A percentile compares a stretch with the other conserved stretches of the same genome.
phyloP scores from a whole-genome alignment of 2,797 vertebrate genomes.

The Argya squamiceps region DNA sequence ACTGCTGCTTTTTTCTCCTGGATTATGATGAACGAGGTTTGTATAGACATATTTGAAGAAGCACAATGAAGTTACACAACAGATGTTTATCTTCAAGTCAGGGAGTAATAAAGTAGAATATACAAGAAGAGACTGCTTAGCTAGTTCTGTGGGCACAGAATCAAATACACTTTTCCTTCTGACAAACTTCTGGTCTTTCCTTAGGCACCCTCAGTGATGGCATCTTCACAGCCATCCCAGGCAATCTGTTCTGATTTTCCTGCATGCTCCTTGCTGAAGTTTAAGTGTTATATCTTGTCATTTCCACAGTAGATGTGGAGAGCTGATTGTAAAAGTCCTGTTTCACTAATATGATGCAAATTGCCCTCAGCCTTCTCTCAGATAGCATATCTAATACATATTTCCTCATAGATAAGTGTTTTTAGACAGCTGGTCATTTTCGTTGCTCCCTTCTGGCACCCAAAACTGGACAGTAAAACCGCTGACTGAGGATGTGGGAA shows the following conservation, averaged over 20 bases:
- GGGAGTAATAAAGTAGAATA: neutral
- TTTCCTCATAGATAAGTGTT: neutral
- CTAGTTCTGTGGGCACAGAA: neutral
- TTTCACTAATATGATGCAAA: neutral
- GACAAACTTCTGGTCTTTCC: neutral
- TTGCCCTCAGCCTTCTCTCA: neutral
- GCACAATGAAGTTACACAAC: neutral
- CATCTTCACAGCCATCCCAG: neutral
- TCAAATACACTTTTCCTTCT: constrained; percentile 20
- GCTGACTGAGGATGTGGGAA: neutral
- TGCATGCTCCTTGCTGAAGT: neutral
- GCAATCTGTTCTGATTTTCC: neutral
- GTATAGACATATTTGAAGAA: neutral
- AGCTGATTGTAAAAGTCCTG: neutral
- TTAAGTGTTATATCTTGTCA: neutral
- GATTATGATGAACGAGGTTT: neutral
- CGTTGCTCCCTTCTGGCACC: neutral
- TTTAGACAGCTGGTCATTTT: neutral
- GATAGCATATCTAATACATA: neutral
- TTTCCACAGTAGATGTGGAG: neutral
- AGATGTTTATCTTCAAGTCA: neutral
- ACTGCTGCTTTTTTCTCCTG: neutral
- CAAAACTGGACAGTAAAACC: neutral
- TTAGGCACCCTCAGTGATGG: neutral
- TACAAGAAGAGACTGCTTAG: neutral